Conservation (phyloP, 2,113 vertebrate genomes). For the Chlamydotis undulata region DNA sequence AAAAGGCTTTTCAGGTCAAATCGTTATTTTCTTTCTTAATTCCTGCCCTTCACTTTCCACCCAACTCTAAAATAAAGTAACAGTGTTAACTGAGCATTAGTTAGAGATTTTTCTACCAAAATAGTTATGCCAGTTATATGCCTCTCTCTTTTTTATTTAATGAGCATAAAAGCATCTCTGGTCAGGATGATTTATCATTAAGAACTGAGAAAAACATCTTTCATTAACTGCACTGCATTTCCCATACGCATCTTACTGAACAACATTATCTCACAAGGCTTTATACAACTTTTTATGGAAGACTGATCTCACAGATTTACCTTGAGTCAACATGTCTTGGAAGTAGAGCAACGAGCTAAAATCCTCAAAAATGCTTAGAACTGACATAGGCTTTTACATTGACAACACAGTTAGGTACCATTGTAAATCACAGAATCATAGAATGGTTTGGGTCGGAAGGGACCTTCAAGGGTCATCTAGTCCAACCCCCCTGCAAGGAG, state of each 20-base stretch:
- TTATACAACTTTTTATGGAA: not conserved
- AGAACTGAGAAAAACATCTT: not conserved
- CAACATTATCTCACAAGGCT: not conserved
- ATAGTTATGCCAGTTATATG: not conserved
- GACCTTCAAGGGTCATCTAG: too few relatives aligned
- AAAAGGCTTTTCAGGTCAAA: not conserved
- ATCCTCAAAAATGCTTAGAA: not conserved
- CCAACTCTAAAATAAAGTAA: not conserved
- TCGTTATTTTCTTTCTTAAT: not conserved
- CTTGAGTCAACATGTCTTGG: not conserved
- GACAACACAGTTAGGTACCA: not conserved
- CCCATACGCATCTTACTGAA: not conserved
- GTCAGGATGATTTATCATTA: not conserved
- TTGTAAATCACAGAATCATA: not conserved
- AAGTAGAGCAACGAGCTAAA: not conserved
- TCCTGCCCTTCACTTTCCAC: not conserved
- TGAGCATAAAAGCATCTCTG: not conserved
- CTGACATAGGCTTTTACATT: not conserved
- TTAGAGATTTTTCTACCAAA: not conserved
- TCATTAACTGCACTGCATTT: not conserved
- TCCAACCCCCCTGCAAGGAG: too few relatives aligned
- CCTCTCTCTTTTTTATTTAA: not conserved
- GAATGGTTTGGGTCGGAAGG: too few relatives aligned
- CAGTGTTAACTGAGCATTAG: not conserved
- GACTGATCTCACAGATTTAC: not conserved